A percentile compares a stretch with the other conserved stretches of the same genome.
These are phyloP conservation scores for Aegithalos caudatus DNA, from an alignment of 2,113 vertebrate species.

Conservation along the genomic window DNA sequence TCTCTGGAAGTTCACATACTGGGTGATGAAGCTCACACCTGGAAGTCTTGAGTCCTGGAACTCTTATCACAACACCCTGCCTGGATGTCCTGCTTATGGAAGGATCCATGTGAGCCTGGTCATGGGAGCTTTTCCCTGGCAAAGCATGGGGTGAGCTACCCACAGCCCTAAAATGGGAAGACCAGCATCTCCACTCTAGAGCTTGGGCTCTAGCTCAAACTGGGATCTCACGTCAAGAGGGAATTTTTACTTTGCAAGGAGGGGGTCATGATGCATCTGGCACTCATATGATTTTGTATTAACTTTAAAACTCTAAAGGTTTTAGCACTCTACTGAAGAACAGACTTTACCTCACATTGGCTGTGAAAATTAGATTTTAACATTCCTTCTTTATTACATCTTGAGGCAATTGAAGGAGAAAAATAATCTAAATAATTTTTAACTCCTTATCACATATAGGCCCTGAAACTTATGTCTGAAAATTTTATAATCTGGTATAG, in stretches of 20 bases:
- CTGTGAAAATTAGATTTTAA: neutral
- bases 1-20: neutral
- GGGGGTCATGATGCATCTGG: neutral
- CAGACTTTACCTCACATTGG: neutral
- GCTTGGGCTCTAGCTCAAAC: neutral
- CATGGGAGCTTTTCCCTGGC: neutral
- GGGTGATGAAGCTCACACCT: neutral
- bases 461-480: neutral
- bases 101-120: neutral
- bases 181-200: accelerated
- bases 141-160: neutral
- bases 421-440: neutral
- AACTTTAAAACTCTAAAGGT: neutral
- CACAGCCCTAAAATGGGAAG: neutral
- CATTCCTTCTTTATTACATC: neutral
- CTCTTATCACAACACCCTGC: accelerated
- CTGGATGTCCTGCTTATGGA: neutral
- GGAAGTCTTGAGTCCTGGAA: neutral
- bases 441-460: neutral
- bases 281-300: neutral
- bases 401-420: neutral
- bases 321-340: neutral
- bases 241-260: neutral
- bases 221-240: neutral
- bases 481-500: neutral